phyloP scores from a whole-genome alignment of 2,888 invertebrate genomes.

The Ctenicera cuprea region DNA sequence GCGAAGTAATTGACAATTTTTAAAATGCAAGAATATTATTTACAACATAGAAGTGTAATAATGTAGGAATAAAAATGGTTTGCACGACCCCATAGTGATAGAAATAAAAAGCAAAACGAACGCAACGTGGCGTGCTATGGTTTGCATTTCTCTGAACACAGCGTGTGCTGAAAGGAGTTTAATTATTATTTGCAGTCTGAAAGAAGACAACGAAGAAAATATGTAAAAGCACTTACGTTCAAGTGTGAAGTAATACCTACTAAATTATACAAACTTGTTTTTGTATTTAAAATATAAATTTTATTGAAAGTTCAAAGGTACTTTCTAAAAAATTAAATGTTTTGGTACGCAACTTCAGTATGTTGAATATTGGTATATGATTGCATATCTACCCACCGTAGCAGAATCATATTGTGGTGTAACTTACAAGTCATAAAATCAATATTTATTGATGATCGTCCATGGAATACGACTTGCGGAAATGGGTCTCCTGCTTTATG shows the following conservation, averaged over 20 bases:
- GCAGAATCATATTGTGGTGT: background rate
- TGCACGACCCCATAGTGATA: constrained; percentile 44
- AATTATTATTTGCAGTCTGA: constrained; percentile 24
- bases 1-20: constrained; percentile 38
- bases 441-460: constrained; percentile 14
- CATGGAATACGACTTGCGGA: constrained; percentile 13
- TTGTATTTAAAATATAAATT: too few relatives aligned
- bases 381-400: background rate
- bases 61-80: constrained; percentile 43
- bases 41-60: constrained; percentile 46
- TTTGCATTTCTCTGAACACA: constrained; percentile 43
- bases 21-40: constrained; percentile 40
- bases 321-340: too few relatives aligned
- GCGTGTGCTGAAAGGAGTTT: constrained; percentile 40
- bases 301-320: too few relatives aligned
- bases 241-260: too few relatives aligned
- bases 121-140: constrained; percentile 37
- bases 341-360: too few relatives aligned
- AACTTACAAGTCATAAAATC: constrained; percentile 12
- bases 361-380: too few relatives aligned
- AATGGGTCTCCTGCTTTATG: constrained; percentile 6
- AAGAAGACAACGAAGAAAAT: background rate
- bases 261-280: too few relatives aligned
- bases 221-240: background rate
- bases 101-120: constrained; percentile 38